Evolutionary conservation across 2,888 invertebrate genomes (phyloP), one percentile per base, ranked within the genome.

Genomic region (Oscheius sp.): DNA sequence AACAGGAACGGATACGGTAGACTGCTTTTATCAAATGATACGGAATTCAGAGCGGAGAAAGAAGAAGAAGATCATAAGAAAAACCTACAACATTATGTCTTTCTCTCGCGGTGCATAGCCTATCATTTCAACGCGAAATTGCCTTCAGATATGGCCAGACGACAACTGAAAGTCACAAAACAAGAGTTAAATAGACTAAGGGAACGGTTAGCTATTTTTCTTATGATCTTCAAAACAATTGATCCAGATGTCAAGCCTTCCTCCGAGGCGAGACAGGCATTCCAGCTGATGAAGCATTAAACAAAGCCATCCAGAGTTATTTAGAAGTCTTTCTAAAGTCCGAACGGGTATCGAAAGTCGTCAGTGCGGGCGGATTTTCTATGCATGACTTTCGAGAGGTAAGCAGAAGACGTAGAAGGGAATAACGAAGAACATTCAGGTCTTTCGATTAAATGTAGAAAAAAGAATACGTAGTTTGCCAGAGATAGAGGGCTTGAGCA

Each of bases 41-140:
- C 1, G 1, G 22, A 17, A 72, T 80, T 45, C 63, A 93, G 93
- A 86, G 94, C 94, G 81, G 96, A 96, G 87, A 91, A 93, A 72
- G 92, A 96, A 86, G 96, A 98, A 88, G 96, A 96, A 86, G 95
- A 96, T 84, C 91, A 95, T 74, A 96, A 96, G 87, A 91, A 92
- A 72, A 91, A 94, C 71, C 91, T 98, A 69, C 98, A 98, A 87
- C 89, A 98, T 44, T 98, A 98, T 88, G 97, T 99, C 77, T 98
- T 98, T 88, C 94, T 98, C 77, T 94, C 96, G 8, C 62, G 80
- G 86, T 95, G 96, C 88, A 67, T 82, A 57, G 94, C 98, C 6
- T 97, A 98, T 89, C 97, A 97, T 6, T 98, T 98, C 89, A 99
- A 97, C 89, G 95, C 96, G 12, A 98, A 98, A 88, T 97, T 84